Conservation (phyloP, 2,797 vertebrate species). For the Clarias pachynema region DNA sequence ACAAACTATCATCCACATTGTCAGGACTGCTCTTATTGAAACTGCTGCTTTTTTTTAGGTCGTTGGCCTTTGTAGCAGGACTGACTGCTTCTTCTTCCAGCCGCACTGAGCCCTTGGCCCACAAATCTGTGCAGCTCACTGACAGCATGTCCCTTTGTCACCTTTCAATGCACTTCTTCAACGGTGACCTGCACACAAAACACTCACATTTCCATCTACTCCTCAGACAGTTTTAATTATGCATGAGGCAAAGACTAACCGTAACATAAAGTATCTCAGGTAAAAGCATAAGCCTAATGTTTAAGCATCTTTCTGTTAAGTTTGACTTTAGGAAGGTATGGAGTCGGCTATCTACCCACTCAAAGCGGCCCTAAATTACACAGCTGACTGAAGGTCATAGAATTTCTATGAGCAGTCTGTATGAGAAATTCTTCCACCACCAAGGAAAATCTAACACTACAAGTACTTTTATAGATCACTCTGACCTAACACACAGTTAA, state of each 20-base stretch:
- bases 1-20: constrained; percentile 91
- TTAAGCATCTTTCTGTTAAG: background rate
- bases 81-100: constrained; percentile 69
- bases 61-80: constrained; percentile 65
- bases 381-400: constrained; percentile 44
- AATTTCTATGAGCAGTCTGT: constrained; percentile 50
- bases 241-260: background rate
- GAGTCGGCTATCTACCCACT: background rate
- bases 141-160: constrained; percentile 68
- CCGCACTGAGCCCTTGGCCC: constrained; percentile 56
- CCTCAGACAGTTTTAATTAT: constrained; percentile 7
- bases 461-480: background rate
- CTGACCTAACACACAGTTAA: background rate
- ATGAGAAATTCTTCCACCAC: background rate
- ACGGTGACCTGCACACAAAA: constrained; percentile 37
- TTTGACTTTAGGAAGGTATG: background rate
- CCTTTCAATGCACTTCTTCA: constrained; percentile 16
- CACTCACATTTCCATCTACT: background rate
- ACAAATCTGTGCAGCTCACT: constrained; percentile 68
- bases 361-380: background rate
- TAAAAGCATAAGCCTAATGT: background rate
- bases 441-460: background rate
- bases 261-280: background rate
- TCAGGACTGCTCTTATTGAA: constrained; percentile 57
- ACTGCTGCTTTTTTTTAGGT: constrained; percentile 58